Conservation (phyloP, 2,888 invertebrate genomes). For the Spatulosminthurus flaviceps region DNA sequence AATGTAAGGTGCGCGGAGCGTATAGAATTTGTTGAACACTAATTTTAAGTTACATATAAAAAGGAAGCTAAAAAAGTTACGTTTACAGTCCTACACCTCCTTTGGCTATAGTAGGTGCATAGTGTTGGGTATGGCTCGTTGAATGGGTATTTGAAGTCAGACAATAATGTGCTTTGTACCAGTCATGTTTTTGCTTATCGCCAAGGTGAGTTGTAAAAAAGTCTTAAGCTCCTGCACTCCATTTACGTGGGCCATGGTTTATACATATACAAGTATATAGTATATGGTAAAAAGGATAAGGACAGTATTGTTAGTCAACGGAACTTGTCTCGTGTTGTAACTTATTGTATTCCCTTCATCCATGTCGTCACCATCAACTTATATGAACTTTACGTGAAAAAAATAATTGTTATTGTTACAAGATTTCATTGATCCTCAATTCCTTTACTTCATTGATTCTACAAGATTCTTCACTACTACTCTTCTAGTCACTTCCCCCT, state of each 20-base stretch:
- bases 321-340: conserved; percentile 1
- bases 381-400: background rate
- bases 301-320: conserved; percentile 1
- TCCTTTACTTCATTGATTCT: background rate
- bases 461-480: background rate
- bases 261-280: too few species aligned
- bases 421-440: background rate
- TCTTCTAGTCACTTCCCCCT: background rate
- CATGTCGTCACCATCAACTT: conserved; percentile 3
- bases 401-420: conserved; percentile 14
- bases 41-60: too few species aligned
- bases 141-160: background rate
- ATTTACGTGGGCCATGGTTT: too few species aligned
- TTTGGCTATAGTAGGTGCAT: background rate
- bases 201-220: background rate
- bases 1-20: too few species aligned
- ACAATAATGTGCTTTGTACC: background rate
- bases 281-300: background rate
- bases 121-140: background rate
- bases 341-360: conserved; percentile 13
- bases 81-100: too few species aligned
- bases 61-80: too few species aligned
- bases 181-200: conserved; percentile 12
- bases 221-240: conserved; percentile 1
- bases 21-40: too few species aligned